These are phyloP conservation scores for Steatocranus sp. DNA, from an alignment of 2,797 vertebrate species.

Conservation along the genomic window DNA sequence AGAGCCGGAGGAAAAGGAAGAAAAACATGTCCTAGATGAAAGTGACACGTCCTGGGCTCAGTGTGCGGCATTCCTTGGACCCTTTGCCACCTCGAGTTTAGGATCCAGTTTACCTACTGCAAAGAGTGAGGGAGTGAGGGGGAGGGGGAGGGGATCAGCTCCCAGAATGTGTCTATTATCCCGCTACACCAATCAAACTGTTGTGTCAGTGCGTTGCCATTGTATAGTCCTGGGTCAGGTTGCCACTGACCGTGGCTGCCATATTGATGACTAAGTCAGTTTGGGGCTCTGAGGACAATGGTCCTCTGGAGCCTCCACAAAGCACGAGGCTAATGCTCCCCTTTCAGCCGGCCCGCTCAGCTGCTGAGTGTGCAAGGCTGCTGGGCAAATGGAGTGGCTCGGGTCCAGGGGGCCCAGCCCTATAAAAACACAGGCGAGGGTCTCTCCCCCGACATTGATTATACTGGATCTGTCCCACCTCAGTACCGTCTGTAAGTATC, in stretches of 20 bases:
- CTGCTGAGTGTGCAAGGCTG: conserved; percentile 87
- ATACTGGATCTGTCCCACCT: conserved; percentile 81
- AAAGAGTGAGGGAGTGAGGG: conserved; percentile 1
- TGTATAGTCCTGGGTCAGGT: conserved; percentile 63
- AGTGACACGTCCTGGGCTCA: neutral
- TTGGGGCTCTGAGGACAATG: conserved; percentile 74
- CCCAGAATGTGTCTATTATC: conserved; percentile 76
- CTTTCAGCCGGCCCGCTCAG: conserved; percentile 67
- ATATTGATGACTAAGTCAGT: conserved; percentile 78
- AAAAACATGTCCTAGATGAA: neutral
- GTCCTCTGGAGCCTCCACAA: conserved; percentile 69
- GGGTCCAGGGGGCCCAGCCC: conserved; percentile 54
- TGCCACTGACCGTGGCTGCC: conserved; percentile 45
- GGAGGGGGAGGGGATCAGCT: conserved; percentile 62
- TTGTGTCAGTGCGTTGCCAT: conserved; percentile 74
- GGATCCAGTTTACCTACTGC: conserved; percentile 28
- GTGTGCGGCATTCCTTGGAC: neutral
- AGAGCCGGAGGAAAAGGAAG: neutral
- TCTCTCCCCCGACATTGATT: conserved; percentile 74
- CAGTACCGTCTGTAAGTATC: conserved; percentile 84
- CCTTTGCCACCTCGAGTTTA: neutral
- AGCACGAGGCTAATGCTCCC: conserved; percentile 70
- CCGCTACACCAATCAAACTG: conserved; percentile 73
- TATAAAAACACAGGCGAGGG: conserved; percentile 81
- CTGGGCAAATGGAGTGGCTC: conserved; percentile 64